Evolutionary conservation across 2,113 vertebrate species (phyloP).

Genomic region (Holacanthus passer): DNA sequence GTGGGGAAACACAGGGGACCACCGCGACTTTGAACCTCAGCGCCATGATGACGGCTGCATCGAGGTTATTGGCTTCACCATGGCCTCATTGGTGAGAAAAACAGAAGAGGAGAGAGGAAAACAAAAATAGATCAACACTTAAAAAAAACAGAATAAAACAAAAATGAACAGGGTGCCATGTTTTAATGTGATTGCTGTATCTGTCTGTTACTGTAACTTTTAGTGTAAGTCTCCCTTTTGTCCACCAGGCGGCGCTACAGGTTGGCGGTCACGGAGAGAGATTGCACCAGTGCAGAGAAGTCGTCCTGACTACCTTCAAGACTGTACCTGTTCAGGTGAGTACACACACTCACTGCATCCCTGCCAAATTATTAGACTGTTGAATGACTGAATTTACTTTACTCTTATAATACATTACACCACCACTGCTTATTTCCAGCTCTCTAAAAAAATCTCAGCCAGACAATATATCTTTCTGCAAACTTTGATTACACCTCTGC

Average conservation of each 20-base stretch:
- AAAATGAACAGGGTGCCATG: too few species aligned
- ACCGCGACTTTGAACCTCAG: conserved; percentile 97
- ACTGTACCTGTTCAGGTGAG: conserved; percentile 96
- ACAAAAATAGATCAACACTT: background rate
- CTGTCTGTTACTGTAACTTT: too few species aligned
- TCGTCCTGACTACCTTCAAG: conserved; percentile 94
- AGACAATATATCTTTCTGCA: too few species aligned
- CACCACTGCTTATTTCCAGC: too few species aligned
- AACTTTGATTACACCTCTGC: too few species aligned
- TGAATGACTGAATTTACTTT: background rate
- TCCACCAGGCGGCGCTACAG: conserved; percentile 93
- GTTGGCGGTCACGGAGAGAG: conserved; percentile 97
- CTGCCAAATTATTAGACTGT: too few species aligned
- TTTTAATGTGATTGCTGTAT: too few species aligned
- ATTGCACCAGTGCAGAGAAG: conserved; percentile 95
- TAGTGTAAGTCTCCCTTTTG: background rate
- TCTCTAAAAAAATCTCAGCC: too few species aligned
- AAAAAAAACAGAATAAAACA: background rate
- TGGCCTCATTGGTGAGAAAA: conserved; percentile 93
- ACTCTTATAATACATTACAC: too few species aligned
- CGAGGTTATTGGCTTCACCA: conserved; percentile 98
- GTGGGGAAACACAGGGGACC: conserved; percentile 98
- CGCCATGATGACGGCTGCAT: conserved; percentile 97
- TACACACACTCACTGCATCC: background rate
- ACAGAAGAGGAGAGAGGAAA: too few species aligned